Evolutionary conservation across 1,140 invertebrate genomes (phyloP).

Genomic region (Ectropis grisescens): DNA sequence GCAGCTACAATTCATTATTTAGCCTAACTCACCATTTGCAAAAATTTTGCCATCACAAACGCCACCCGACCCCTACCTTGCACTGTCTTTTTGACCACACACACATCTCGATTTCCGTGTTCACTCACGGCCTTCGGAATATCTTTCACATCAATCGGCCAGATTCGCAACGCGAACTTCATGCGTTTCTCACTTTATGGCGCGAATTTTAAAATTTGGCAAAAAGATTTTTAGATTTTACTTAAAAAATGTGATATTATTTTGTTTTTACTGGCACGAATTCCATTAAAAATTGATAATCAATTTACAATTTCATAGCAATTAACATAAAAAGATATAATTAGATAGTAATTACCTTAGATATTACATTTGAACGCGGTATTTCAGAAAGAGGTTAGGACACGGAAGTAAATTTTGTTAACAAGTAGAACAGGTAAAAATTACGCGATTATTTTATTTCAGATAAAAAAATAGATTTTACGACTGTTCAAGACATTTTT

Average conservation of each 20-base stretch:
- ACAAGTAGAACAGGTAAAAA: too few relatives aligned
- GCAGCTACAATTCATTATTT: constrained; percentile 55
- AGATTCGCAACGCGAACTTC: constrained; percentile 69
- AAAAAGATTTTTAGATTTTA: constrained; percentile 5
- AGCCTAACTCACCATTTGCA: constrained; percentile 72
- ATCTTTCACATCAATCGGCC: constrained; percentile 71
- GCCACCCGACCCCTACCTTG: constrained; percentile 72
- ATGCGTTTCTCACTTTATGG: constrained; percentile 46
- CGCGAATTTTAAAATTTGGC: constrained; percentile 64
- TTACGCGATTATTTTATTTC: too few relatives aligned
- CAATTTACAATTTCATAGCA: too few relatives aligned
- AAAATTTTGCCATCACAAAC: constrained; percentile 71
- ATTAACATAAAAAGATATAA: too few relatives aligned
- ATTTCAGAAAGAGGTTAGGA: constrained; percentile 37
- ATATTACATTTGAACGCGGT: constrained; percentile 22
- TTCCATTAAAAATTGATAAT: too few relatives aligned
- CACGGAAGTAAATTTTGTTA: constrained; percentile 26
- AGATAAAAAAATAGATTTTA: too few relatives aligned
- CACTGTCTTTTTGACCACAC: constrained; percentile 72
- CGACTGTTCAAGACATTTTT: too few relatives aligned
- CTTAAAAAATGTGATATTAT: too few relatives aligned
- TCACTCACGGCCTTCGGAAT: constrained; percentile 71
- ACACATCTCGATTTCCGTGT: constrained; percentile 72
- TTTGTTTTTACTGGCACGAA: too few relatives aligned
- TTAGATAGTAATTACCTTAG: constrained; percentile 8